Percentiles rank a stretch among this genome's conserved stretches.
Conservation (phyloP, 1,140 invertebrate genomes). For the Procambarus virginalis region DNA sequence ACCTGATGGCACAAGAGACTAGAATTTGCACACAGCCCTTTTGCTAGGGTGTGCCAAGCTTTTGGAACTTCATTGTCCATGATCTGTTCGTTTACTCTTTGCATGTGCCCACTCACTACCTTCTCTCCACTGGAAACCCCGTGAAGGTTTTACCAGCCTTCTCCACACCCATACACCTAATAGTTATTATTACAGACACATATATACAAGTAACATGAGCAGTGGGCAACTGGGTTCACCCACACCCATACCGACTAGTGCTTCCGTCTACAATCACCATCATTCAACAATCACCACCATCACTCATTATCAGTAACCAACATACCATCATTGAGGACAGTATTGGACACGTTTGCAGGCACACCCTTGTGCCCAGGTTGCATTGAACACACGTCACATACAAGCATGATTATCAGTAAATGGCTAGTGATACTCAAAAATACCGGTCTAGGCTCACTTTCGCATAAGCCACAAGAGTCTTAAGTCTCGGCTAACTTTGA, state of each 20-base stretch:
- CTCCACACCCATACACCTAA: slow-evolving; percentile 61
- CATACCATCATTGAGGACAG: slow-evolving; percentile 57
- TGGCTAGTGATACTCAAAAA: slow-evolving; percentile 64
- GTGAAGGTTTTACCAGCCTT: slow-evolving; percentile 19
- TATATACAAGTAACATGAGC: slow-evolving; percentile 68
- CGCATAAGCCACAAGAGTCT: slow-evolving; percentile 64
- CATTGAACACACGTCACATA: slow-evolving; percentile 68
- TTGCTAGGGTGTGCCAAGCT: slow-evolving; percentile 66
- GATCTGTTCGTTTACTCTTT: slow-evolving; percentile 53
- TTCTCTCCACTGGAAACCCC: slow-evolving; percentile 37
- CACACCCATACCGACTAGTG: slow-evolving; percentile 66
- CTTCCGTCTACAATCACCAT: slow-evolving; percentile 63
- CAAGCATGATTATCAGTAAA: slow-evolving; percentile 67
- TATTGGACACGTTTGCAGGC: slow-evolving; percentile 64
- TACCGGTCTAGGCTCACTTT: slow-evolving; percentile 60
- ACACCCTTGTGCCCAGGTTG: slow-evolving; percentile 67
- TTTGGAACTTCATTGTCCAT: slow-evolving; percentile 62
- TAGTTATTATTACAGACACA: slow-evolving; percentile 67
- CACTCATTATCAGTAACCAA: slow-evolving; percentile 57
- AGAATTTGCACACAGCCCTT: slow-evolving; percentile 68
- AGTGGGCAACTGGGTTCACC: slow-evolving; percentile 40
- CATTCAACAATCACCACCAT: slow-evolving; percentile 61
- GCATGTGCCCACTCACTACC: slow-evolving; percentile 54
- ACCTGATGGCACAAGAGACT: slow-evolving; percentile 66
- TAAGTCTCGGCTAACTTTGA: slow-evolving; percentile 67